Conservation (phyloP, 2,797 vertebrate genomes). For the Tragopan temminckii region DNA sequence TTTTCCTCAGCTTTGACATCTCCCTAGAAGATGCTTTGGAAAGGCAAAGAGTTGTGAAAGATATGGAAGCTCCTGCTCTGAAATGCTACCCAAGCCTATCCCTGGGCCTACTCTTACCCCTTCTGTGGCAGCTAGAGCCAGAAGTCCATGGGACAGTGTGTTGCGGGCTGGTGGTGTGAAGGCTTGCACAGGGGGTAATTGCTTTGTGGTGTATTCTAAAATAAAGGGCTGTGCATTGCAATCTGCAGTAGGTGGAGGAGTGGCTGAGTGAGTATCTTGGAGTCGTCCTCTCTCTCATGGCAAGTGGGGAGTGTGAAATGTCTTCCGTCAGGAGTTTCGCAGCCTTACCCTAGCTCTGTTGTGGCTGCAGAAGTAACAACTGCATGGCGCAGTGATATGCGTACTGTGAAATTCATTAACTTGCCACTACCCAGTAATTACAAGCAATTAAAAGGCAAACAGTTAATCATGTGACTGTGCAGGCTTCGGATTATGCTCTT, state of each 20-base stretch:
- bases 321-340: background rate
- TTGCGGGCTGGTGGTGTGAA: background rate
- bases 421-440: background rate
- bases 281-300: background rate
- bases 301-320: background rate
- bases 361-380: background rate
- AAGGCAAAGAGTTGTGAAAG: background rate
- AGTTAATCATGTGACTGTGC: background rate
- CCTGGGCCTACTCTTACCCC: background rate
- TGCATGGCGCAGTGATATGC: fast-evolving
- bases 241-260: background rate
- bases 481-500: background rate
- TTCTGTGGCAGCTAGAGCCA: background rate
- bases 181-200: background rate
- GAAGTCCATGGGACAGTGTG: background rate
- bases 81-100: background rate
- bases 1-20: background rate
- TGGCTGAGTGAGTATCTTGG: background rate
- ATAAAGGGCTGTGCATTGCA: background rate
- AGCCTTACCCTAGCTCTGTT: background rate
- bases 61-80: background rate
- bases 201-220: background rate
- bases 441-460: constrained; percentile 26
- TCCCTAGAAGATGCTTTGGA: background rate
- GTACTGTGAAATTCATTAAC: constrained; percentile 6